A percentile compares a stretch with the other conserved stretches of the same genome.
Evolutionary conservation across 2,113 vertebrate species (phyloP).

Genomic region (Lepisosteus oculatus): DNA sequence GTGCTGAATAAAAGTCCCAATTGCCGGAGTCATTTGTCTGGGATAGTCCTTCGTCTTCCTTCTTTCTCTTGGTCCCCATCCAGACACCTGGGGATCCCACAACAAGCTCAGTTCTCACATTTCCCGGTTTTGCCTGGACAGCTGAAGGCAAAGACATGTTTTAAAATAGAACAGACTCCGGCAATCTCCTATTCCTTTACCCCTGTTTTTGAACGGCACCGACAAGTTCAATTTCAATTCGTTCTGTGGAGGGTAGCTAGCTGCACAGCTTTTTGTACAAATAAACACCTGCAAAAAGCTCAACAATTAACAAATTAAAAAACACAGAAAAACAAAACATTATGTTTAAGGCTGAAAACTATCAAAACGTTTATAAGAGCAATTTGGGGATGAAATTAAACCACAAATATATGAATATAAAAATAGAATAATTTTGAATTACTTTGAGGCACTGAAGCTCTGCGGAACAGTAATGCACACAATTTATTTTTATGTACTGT

Average conservation of each 20-base stretch:
- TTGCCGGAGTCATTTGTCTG: constrained; percentile 2
- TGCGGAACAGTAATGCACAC: constrained; percentile 11
- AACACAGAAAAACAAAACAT: background rate
- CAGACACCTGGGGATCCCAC: constrained; percentile 1
- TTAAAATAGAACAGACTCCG: background rate
- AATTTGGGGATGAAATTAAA: no score
- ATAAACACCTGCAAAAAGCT: background rate
- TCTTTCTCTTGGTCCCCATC: background rate
- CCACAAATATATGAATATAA: no score
- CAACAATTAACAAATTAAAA: background rate
- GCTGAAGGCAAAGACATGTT: background rate
- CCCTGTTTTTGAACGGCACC: background rate
- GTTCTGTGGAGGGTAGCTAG: constrained; percentile 13
- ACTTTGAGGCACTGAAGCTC: constrained; percentile 1
- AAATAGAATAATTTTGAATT: constrained; percentile 6
- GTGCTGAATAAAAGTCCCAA: no score
- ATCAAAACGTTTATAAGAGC: no score
- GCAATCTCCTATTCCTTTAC: background rate
- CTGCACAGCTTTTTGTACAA: constrained; percentile 4
- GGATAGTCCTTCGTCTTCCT: background rate
- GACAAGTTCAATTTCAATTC: no score
- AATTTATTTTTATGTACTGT: background rate
- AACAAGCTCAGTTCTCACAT: background rate
- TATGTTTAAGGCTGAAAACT: constrained; percentile 4
- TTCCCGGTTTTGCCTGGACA: background rate